Percentiles rank a stretch among this genome's conserved stretches.
These are phyloP conservation scores for Bombylius major DNA, from an alignment of 2,888 invertebrate species.

Conservation along the genomic window DNA sequence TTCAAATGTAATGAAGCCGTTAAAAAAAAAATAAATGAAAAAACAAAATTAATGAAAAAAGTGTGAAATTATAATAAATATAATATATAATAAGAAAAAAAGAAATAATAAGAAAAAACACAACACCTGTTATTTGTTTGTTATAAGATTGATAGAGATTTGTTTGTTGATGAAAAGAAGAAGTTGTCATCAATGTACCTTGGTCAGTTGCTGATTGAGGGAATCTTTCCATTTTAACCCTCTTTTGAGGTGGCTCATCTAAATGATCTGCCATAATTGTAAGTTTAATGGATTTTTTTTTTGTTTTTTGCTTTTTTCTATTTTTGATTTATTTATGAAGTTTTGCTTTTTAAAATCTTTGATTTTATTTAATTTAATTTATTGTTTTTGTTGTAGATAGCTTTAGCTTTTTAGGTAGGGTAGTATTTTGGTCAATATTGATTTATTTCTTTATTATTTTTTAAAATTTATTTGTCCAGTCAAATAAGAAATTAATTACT, in stretches of 20 bases:
- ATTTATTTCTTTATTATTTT: not conserved
- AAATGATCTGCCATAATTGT: constrained; percentile 83
- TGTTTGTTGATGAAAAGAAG: not conserved
- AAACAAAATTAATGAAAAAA: not conserved
- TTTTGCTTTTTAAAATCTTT: too few relatives aligned
- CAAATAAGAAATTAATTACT: not conserved
- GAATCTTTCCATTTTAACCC: constrained; percentile 59
- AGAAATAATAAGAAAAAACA: not conserved
- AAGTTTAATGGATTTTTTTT: not conserved
- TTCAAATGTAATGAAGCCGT: too few relatives aligned
- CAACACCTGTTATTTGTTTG: not conserved
- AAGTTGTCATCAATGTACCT: constrained; percentile 5
- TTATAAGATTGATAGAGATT: not conserved
- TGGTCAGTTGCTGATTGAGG: constrained; percentile 19
- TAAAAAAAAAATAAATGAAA: not conserved
- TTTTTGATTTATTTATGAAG: not conserved
- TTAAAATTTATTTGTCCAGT: not conserved
- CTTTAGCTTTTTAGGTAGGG: too few relatives aligned
- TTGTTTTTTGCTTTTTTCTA: not conserved
- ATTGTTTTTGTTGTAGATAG: too few relatives aligned
- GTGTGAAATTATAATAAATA: not conserved
- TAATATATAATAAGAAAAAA: not conserved
- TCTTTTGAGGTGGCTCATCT: constrained; percentile 93
- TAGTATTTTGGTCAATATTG: not conserved
- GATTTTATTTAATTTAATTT: too few relatives aligned